Evolutionary conservation across 2,113 vertebrate genomes (phyloP).

Genomic region (Sphaerodactylus townsendi): DNA sequence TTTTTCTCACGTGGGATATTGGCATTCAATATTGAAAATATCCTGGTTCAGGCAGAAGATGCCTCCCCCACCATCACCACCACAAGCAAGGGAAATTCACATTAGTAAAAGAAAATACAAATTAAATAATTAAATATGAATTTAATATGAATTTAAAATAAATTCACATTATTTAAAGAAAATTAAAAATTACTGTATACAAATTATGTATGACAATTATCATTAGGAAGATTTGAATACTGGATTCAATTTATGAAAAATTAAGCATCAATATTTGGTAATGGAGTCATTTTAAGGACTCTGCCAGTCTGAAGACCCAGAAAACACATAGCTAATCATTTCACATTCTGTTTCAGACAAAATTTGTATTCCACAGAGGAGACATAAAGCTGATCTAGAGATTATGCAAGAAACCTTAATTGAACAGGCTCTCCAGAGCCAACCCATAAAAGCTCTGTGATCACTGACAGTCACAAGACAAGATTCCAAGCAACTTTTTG

Average conservation of each 20-base stretch:
- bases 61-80: neutral
- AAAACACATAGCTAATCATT: neutral
- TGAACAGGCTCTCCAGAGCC: conserved; percentile 38
- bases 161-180: neutral
- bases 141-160: too few relatives aligned
- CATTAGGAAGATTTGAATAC: neutral
- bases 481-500: conserved; percentile 38
- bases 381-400: neutral
- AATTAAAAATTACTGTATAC: neutral
- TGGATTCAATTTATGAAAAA: rapidly evolving
- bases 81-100: neutral
- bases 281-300: rapidly evolving
- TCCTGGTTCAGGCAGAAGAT: neutral
- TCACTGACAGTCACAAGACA: conserved; percentile 17
- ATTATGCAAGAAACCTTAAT: neutral
- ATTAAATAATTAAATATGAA: too few relatives aligned
- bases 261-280: neutral
- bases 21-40: neutral
- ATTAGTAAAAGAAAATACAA: too few relatives aligned
- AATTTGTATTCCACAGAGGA: conserved; percentile 29
- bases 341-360: conserved; percentile 25
- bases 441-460: conserved; percentile 25
- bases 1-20: neutral
- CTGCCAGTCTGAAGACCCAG: conserved; percentile 14
- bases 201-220: neutral